Percentiles rank a stretch among this genome's conserved stretches.
phyloP scores from a whole-genome alignment of 2,888 invertebrate genomes.

The Synanthedon vespiformis region DNA sequence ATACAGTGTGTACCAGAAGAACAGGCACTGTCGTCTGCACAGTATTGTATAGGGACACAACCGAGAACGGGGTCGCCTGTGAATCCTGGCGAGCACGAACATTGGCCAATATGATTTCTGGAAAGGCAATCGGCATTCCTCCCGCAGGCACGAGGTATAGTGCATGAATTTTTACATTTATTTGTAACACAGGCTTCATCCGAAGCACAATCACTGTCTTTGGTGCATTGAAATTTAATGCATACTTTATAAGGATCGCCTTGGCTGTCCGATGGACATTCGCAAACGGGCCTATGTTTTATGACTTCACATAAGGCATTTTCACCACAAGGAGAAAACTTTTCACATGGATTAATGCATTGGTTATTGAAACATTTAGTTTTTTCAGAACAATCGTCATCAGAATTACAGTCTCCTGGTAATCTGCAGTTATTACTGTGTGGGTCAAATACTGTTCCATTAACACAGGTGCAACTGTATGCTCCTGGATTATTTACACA shows the following conservation, averaged over 20 bases:
- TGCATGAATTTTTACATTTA: constrained; percentile 86
- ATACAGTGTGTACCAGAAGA: constrained; percentile 86
- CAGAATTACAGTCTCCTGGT: constrained; percentile 85
- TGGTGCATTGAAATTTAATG: constrained; percentile 79
- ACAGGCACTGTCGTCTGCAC: constrained; percentile 84
- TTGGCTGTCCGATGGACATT: constrained; percentile 79
- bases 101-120: constrained; percentile 83
- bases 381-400: constrained; percentile 82
- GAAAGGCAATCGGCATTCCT: constrained; percentile 81
- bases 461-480: constrained; percentile 80
- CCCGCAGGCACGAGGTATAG: constrained; percentile 85
- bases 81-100: constrained; percentile 85
- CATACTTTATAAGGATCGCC: constrained; percentile 84
- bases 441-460: constrained; percentile 84
- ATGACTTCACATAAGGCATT: constrained; percentile 81
- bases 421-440: constrained; percentile 78
- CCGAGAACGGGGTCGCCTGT: constrained; percentile 90
- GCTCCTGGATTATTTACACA: constrained; percentile 85
- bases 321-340: constrained; percentile 74
- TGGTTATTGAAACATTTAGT: constrained; percentile 81
- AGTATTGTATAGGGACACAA: constrained; percentile 86
- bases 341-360: constrained; percentile 83
- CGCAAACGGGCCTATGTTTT: constrained; percentile 78
- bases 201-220: constrained; percentile 79
- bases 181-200: constrained; percentile 82